Evolutionary conservation across 92 coral and sea anemone genomes (phyloP).

Genomic region (Palythoa grandis): DNA sequence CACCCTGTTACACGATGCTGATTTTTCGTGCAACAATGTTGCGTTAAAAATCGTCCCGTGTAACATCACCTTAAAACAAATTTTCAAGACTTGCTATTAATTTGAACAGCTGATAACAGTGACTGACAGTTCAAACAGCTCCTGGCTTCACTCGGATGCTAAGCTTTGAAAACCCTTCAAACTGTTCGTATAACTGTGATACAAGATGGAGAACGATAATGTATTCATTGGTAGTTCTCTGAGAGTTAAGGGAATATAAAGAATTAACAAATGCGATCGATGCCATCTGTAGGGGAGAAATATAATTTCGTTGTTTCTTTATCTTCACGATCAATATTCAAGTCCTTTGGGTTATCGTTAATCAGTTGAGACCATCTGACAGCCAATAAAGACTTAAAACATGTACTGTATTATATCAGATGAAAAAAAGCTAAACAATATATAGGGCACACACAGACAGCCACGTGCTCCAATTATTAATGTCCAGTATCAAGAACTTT

Average conservation of each 20-base stretch:
- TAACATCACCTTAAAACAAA: no score
- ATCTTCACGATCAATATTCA: not conserved
- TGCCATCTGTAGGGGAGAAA: not conserved
- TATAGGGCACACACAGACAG: no score
- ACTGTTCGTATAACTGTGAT: not conserved
- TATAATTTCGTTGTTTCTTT: not conserved
- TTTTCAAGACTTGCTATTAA: not conserved
- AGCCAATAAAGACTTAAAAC: not conserved
- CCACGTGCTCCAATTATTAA: no score
- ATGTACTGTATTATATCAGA: not conserved
- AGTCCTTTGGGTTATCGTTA: not conserved
- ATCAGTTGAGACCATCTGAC: not conserved
- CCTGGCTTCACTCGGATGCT: not conserved
- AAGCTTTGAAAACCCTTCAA: conserved; percentile 2
- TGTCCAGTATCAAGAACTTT: no score
- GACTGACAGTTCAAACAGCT: conserved; percentile 16
- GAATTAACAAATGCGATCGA: no score
- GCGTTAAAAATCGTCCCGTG: no score
- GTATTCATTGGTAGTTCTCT: no score
- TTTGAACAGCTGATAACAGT: not conserved
- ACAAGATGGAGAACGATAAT: not conserved
- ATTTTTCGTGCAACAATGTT: no score
- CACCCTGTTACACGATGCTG: no score
- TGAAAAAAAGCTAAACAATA: not conserved
- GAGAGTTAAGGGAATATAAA: no score